Evolutionary conservation across 2,888 invertebrate species (phyloP), one percentile per base, ranked within the genome.

Genomic region (Sericinus montela): DNA sequence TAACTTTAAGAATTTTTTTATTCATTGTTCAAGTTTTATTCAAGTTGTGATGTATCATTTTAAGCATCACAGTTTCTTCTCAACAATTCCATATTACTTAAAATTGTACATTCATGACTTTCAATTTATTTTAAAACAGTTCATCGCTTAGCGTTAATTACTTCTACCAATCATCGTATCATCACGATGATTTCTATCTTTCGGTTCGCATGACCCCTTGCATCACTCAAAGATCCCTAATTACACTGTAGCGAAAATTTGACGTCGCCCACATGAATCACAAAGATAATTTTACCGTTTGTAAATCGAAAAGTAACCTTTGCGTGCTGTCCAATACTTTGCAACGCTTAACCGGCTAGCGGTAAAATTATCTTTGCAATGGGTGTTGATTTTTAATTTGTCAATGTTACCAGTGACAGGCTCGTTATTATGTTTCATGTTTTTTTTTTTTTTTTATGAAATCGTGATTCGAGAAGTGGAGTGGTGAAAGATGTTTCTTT

Each of bases 381-480:
- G 53, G 55, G 57, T 70, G 74, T 74, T 80, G 75, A 76, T 82
- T 78, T 85, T 84, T 82, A 85, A 86, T 86, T 85, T 84, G 85
- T 87, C 84, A 86, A 81, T 82, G 83, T 83, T 80, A 70, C 66
- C 66, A 72, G 69, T 82, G 86, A 83, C 81, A 82, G 80, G 55
- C 68, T 74, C 65, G 77, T 81, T 82, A 84, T 80, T 80, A 75
- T 54, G 62, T 60, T 65, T 62, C 60, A 62, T 63, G 62, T 63
- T 9, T 8, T 29, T 10, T 29, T 29, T 29, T 32, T 32, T 67
- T 61, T 63, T 67, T 62, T 65, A 67, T 73, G 74, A 75, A 75
- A 59, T 56, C 57, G 73, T 74, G 66, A 55, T 57, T 48, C 53
- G 56, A 52, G 42, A 51, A 52, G 51, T 51, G 50, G 63, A 69